Evolutionary conservation across 2,113 vertebrate genomes (phyloP), one percentile per base, ranked within the genome.

Genomic region (Pseudopodoces humilis): DNA sequence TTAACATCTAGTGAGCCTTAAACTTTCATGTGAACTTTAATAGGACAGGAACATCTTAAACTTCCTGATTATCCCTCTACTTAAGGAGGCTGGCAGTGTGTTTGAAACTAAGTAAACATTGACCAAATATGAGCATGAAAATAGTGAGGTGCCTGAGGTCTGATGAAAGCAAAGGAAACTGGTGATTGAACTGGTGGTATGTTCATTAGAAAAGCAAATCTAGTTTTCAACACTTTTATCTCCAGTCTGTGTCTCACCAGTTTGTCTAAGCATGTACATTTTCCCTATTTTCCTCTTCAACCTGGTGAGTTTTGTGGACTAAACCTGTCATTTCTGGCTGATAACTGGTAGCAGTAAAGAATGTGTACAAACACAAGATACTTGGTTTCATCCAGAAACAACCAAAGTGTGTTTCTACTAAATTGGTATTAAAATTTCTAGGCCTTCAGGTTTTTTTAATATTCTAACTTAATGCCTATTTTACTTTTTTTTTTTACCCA

Each of bases 51-150:
- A 25, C 35, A 22, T 86, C 55, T 85, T 83, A 76, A 86, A 69
- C 50, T 88, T 94, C 25, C 35, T 0, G 0, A 63, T 80, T 82
- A 88, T 86, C 41, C 53, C 18, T 62, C n/a, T 92, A 7, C 75
- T 92, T 64, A 65, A 58, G 82, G 59, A 95, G 67, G 37, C 75
- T 85, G 46, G 70, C 78, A 86, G 75, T 50, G 70, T 41, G 71
- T 80, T 80, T 58, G 85, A 62, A 95, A 83, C 67, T 43, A 52
- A 93, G 92, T 96, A 95, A 95, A 92, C 92, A 55, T 85, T 96
- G 85, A 95, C 94, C 92, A 92, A 95, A 95, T 96, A 95, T 62
- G 90, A 93, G 71, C 82, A 83, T 94, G 94, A 93, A 93, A 94
- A 88, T 22, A 95, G 92, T 15, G 82, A 96, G 75, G 63, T 95